Evolutionary conservation across 2,113 vertebrate genomes (phyloP), one percentile per base, ranked within the genome.

Genomic region (Oncorhynchus gorbuscha): DNA sequence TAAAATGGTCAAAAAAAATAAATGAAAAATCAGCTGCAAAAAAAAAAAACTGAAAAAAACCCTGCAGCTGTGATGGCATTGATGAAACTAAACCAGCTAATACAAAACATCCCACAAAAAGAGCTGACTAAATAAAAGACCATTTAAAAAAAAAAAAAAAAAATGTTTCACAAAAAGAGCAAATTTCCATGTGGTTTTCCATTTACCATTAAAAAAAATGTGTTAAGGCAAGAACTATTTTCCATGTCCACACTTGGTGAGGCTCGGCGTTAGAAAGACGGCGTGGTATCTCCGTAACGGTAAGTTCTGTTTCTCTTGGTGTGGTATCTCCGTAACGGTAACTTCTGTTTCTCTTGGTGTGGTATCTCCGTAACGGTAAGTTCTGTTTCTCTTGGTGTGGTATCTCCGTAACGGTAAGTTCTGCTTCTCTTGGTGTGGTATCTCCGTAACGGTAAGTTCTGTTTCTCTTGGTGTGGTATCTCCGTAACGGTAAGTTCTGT

Each of bases 1-100:
- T 97, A 95, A 96, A 98, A 97, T 97, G 96, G 97, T 98, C 95
- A 95, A 84, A 62, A 24, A 73, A 88, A 90, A 90, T 84, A 85
- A 28, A 28, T 28, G n/a, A n/a, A n/a, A 3, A 3, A 90, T 90
- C 90, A 91, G 85, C 94, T 95, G 89, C 73, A 83, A 84, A 86
- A 86, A 81, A 74, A 84, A 72, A 76, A 84, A 70, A n/a, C 26
- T 3, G 28, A 28, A 74, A 88, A 77, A 26, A 59, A 55, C 80
- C 18, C 81, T 79, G 87, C 81, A 89, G 83, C 81, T 72, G 73
- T 58, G 88, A 86, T 1, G 77, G 45, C 49, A 51, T 75, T 75
- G 0, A 73, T 78, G 83, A 69, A 71, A 76, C 48, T 39, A 79
- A 84, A 64, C 39, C 48, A 26, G 45, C 70, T 5, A 39, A 76